Evolutionary conservation across 2,113 vertebrate genomes (phyloP), one percentile per base, ranked within the genome.

Genomic region (Cygnus atratus): DNA sequence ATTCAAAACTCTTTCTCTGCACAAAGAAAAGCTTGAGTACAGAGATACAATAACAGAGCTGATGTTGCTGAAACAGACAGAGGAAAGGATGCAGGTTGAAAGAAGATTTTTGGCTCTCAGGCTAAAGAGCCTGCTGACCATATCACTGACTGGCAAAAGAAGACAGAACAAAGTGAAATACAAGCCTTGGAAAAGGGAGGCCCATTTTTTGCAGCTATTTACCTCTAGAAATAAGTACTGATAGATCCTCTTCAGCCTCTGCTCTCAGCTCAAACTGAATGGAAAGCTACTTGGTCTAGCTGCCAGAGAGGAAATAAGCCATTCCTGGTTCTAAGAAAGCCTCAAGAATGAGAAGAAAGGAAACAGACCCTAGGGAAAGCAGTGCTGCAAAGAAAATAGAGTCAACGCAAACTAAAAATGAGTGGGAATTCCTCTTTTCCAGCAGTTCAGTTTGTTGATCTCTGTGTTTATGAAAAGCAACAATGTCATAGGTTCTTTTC

Each of bases 261-360:
- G 87, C 84, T 92, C 70, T 59, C 95, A 93, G 89, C 89, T 94
- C 62, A 44, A 58, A 48, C 65, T 52, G 71, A 31, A 87, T 79
- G 84, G 73, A 90, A 71, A 81, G 57, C 44, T 50, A 31, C 63
- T 76, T 14, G 46, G 26, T 62, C 59, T 26, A 59, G 52, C 71
- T 93, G 91, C 70, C 91, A 87, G 80, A 81, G 67, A 74, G 73
- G 94, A 92, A 93, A 88, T 19, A 59, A 91, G 44, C 57, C 50
- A 41, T 39, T 22, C 26, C 43, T 11, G 87, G 67, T 20, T 81
- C 73, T 46, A 84, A 93, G 77, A 95, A 91, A 91, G 70, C 44
- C 84, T 94, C 87, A 31, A 87, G 78, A 88, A 77, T 46, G 31
- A 70, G 33, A 88, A 95, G 67, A 57, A 83, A 73, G 81, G 55